A percentile compares a stretch with the other conserved stretches of the same genome.
phyloP scores from a whole-genome alignment of 2,888 invertebrate species.

The Geotrupes spiniger region DNA sequence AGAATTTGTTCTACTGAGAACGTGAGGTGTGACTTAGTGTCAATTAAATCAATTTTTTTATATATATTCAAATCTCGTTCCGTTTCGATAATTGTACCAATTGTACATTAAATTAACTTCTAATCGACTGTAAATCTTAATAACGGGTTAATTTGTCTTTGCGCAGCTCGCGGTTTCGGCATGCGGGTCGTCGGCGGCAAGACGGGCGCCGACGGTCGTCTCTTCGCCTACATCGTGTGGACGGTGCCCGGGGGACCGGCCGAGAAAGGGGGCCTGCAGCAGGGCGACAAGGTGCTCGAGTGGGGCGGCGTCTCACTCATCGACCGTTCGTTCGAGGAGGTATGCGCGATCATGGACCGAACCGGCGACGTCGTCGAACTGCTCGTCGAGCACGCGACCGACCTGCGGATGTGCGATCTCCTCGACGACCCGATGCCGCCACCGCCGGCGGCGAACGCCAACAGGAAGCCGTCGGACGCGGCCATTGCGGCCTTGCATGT shows the following conservation, averaged over 20 bases:
- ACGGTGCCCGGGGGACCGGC: constrained; percentile 90
- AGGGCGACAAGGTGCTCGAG: constrained; percentile 88
- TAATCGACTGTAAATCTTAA: not conserved
- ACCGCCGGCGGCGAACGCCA: constrained; percentile 48
- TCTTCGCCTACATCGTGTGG: constrained; percentile 90
- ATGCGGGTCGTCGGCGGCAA: constrained; percentile 95
- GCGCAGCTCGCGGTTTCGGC: constrained; percentile 83
- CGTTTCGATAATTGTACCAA: no score
- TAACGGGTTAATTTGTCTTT: not conserved
- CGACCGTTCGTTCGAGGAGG: constrained; percentile 92
- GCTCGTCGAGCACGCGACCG: constrained; percentile 78
- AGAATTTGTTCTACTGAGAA: no score
- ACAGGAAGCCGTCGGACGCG: constrained; percentile 50
- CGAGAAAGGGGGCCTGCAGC: constrained; percentile 82
- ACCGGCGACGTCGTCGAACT: constrained; percentile 84
- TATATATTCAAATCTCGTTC: no score
- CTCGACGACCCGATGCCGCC: constrained; percentile 64
- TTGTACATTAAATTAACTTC: no score
- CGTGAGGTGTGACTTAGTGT: no score
- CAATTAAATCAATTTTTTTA: no score
- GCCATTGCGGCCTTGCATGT: constrained; percentile 57
- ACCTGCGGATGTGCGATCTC: constrained; percentile 67
- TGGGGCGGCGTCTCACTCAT: constrained; percentile 88
- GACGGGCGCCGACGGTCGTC: constrained; percentile 77
- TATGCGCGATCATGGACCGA: constrained; percentile 84